Evolutionary conservation across 2,113 vertebrate genomes (phyloP).

Genomic region (Cnemophilus loriae): DNA sequence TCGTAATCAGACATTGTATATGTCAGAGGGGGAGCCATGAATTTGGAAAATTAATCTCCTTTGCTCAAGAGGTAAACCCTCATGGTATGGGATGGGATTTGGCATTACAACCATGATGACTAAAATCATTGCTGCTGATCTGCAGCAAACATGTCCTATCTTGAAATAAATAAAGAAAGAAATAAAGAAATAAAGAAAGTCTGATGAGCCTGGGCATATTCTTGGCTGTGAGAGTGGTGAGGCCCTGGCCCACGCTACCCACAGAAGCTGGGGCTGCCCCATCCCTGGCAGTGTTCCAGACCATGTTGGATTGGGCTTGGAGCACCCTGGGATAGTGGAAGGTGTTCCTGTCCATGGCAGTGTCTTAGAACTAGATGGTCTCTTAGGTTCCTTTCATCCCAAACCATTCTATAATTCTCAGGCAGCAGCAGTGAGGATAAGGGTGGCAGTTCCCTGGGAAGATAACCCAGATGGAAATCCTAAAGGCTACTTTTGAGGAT

Average conservation of each 20-base stretch:
- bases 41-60: neutral
- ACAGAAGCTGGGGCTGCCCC: neutral
- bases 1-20: neutral
- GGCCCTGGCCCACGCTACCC: neutral
- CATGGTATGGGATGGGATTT: neutral
- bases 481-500: neutral
- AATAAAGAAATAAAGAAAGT: neutral
- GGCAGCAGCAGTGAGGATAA: neutral
- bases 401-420: neutral
- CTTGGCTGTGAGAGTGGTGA: neutral
- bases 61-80: neutral
- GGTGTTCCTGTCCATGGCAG: neutral
- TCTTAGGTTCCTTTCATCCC: neutral
- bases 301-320: fast-evolving
- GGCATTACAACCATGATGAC: neutral
- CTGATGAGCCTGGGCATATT: neutral
- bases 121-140: neutral
- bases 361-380: no score
- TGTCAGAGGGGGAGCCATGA: neutral
- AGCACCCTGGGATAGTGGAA: fast-evolving
- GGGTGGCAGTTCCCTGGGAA: neutral
- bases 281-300: neutral
- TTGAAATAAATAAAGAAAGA: neutral
- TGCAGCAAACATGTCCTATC: neutral
- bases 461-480: neutral